Base-by-base conservation (phyloP, 2,888 invertebrate species). In the Pteria penguin region DNA sequence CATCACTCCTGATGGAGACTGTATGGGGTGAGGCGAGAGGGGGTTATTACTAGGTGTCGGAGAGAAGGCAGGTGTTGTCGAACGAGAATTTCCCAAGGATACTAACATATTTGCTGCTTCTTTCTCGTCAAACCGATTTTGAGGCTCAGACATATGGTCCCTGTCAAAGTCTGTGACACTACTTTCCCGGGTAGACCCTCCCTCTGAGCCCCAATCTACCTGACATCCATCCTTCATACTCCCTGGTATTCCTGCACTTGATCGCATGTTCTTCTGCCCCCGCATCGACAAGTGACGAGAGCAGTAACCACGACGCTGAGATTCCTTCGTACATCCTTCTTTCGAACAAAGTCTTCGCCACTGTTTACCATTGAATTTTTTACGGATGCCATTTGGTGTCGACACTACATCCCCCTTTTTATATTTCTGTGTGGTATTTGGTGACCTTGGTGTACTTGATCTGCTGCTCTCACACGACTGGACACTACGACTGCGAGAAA, bases 331-430 rank as follows among this genome's bases (percentile, higher is more conserved):
- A 93, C 98, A 99, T 72, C 97, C 96, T 89, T 97, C 97, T 92
- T 96, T 97, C 76, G 98, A 98, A 93, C 99, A 99, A 81, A 99
- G 94, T 87, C 99, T 94, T 80, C 99, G 94, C 99, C 99, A 99
- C 92, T 99, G 99, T 93, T 99, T 99, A 52, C 99, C 99, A 93
- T 99, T 99, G 93, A 98, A 99, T 93, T 99, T 99, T 94, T 99
- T 99, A 18, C 98, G 94, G 87, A 99, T 98, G 82, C 99, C 99
- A 87, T 96, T 97, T 2, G 97, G 96, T 65, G 97, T 97, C 3
- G 96, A 95, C 45, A 97, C 97, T 73, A 98, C 97, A 92, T 99
- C 98, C 83, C 99, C 99, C 93, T 99, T 99, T 93, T 91, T 90
- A 82, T 91, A 92, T 79, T 92, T 91, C 79, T 86, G 86, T 62